phyloP scores from a whole-genome alignment of 2,888 invertebrate genomes.

The Hipparchia sbordonii region DNA sequence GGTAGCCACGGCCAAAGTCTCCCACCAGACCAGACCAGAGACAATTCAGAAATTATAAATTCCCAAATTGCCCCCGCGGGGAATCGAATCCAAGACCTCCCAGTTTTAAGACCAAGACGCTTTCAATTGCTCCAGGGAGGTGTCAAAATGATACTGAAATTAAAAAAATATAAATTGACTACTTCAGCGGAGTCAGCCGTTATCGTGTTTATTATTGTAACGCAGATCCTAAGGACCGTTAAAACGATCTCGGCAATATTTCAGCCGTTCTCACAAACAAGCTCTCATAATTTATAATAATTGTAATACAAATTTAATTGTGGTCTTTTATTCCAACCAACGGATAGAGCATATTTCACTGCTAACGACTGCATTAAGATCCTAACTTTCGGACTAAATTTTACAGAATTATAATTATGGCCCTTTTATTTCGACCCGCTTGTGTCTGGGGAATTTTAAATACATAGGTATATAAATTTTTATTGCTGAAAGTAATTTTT shows the following conservation, averaged over 20 bases:
- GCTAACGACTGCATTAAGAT: slow-evolving; percentile 38
- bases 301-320: slow-evolving; percentile 27
- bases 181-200: not conserved
- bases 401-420: slow-evolving; percentile 37
- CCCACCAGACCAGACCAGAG: no score
- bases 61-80: no score
- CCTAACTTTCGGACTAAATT: slow-evolving; percentile 38
- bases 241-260: not conserved
- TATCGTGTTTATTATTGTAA: not conserved
- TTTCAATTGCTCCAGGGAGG: no score
- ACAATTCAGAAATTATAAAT: no score
- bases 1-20: no score
- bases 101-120: no score
- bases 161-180: not conserved
- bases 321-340: slow-evolving; percentile 29
- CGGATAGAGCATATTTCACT: slow-evolving; percentile 36
- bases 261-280: not conserved
- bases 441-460: not conserved
- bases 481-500: no score
- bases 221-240: not conserved
- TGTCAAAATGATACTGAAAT: no score
- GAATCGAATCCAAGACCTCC: no score
- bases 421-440: slow-evolving; percentile 23
- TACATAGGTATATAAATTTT: no score
- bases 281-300: slow-evolving; percentile 7